Evolutionary conservation across 2,113 vertebrate genomes (phyloP).

Genomic region (Phalacrocorax brasilianus): DNA sequence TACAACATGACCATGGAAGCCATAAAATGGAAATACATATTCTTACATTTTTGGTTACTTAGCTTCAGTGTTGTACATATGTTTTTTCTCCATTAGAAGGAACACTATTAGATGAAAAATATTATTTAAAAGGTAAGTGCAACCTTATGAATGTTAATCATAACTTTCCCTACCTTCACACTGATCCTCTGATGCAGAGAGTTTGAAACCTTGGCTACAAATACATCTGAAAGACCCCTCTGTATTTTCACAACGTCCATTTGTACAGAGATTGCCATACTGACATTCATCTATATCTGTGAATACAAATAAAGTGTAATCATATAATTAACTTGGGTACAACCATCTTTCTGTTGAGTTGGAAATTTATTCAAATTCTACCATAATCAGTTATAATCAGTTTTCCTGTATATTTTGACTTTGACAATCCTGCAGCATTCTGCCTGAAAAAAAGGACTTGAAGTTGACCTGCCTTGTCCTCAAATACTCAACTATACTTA

Average conservation of each 20-base stretch:
- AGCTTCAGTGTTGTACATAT: neutral
- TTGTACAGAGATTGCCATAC: constrained; percentile 82
- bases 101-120: neutral
- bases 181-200: constrained; percentile 80
- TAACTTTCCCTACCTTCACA: constrained; percentile 83
- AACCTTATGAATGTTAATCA: neutral
- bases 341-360: neutral
- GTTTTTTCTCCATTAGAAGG: neutral
- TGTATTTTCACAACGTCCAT: constrained; percentile 87
- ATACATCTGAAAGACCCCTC: constrained; percentile 89
- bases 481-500: neutral
- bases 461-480: neutral
- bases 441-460: neutral
- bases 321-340: neutral
- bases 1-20: neutral
- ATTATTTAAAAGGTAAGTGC: neutral
- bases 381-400: neutral
- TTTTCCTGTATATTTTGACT: neutral
- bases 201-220: constrained; percentile 85
- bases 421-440: neutral
- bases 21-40: neutral
- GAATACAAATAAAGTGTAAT: neutral
- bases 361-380: neutral
- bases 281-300: constrained; percentile 93
- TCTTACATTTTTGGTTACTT: neutral